Evolutionary conservation across 92 coral and sea anemone species (phyloP).

Genomic region (Zoanthus gigantus): DNA sequence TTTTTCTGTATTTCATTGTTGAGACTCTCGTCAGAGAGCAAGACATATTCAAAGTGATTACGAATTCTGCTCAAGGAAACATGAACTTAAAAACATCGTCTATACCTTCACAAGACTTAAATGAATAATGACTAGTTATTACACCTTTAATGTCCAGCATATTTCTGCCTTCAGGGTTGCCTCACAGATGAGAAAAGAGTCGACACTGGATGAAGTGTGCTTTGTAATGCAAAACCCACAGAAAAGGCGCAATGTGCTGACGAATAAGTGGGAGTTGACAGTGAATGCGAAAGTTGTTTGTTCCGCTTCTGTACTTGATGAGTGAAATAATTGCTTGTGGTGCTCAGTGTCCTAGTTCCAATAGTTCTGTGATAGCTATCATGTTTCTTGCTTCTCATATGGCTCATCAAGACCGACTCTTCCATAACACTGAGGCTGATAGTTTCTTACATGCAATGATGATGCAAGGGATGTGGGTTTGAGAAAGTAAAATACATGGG

Average conservation of each 20-base stretch:
- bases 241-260: slow-evolving; percentile 6
- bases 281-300: slow-evolving; percentile 25
- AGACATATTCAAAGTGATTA: slow-evolving; percentile 38
- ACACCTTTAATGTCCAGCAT: slow-evolving; percentile 39
- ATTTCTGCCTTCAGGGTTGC: slow-evolving; percentile 42
- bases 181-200: slow-evolving; percentile 40
- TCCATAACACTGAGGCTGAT: slow-evolving; percentile 39
- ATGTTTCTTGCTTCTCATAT: slow-evolving; percentile 53
- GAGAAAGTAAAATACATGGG: background rate
- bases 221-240: background rate
- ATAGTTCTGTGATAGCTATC: slow-evolving; percentile 35
- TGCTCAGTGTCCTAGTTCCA: slow-evolving; percentile 5
- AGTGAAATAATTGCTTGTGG: background rate
- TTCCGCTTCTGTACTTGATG: slow-evolving; percentile 38
- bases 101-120: background rate
- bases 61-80: slow-evolving; percentile 32
- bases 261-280: slow-evolving; percentile 2
- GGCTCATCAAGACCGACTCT: slow-evolving; percentile 48
- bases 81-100: background rate
- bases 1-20: slow-evolving; percentile 43
- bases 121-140: slow-evolving; percentile 48
- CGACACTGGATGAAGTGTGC: slow-evolving; percentile 24
- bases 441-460: slow-evolving; percentile 5
- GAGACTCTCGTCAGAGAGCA: slow-evolving; percentile 32
- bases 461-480: slow-evolving; percentile 25